Evolutionary conservation across 2,888 invertebrate genomes (phyloP).

Genomic region (Mythimna impura): DNA sequence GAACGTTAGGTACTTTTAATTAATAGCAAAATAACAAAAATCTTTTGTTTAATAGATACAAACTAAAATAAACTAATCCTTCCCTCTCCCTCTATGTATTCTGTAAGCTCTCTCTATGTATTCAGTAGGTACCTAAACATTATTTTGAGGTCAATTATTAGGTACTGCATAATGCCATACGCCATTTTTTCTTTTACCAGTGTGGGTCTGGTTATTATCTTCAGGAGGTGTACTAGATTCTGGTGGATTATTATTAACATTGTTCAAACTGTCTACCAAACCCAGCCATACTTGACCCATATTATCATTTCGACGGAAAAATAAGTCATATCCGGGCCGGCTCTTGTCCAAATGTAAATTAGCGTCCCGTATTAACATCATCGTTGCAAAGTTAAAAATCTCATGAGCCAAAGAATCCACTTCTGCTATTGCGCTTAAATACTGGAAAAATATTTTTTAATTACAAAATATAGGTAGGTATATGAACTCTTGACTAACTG

Average conservation of each 20-base stretch:
- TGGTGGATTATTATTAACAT: neutral
- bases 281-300: constrained; percentile 19
- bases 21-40: too few relatives aligned
- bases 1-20: too few relatives aligned
- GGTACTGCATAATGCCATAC: constrained; percentile 18
- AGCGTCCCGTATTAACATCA: constrained; percentile 23
- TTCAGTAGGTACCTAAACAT: neutral
- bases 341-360: constrained; percentile 1
- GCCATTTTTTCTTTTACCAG: constrained; percentile 33
- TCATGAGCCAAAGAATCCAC: constrained; percentile 35
- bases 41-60: neutral
- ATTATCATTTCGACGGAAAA: constrained; percentile 20
- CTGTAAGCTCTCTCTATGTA: neutral
- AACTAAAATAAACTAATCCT: neutral
- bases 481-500: neutral
- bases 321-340: constrained; percentile 1
- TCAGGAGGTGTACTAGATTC: neutral
- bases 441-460: constrained; percentile 29
- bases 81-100: neutral
- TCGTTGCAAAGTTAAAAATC: constrained; percentile 19
- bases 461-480: neutral
- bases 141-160: constrained; percentile 4
- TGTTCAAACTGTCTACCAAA: constrained; percentile 2
- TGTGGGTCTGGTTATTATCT: constrained; percentile 1
- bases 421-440: constrained; percentile 5